These are phyloP conservation scores for Pelecanus crispus DNA, from an alignment of 2,113 vertebrate species.

Conservation along the genomic window DNA sequence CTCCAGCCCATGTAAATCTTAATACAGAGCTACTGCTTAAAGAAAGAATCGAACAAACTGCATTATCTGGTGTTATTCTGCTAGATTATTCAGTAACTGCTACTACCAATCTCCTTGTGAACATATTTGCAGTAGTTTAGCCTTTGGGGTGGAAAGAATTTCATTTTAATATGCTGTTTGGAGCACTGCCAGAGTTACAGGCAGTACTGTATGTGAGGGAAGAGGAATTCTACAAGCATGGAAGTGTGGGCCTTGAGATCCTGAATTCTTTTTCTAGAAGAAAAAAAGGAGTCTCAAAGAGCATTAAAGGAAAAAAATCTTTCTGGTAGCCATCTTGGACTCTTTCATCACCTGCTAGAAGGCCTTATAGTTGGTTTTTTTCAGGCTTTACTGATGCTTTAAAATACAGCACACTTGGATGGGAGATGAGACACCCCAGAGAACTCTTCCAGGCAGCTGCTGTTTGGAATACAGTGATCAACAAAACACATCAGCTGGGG, in stretches of 20 bases:
- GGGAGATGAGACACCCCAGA: background rate
- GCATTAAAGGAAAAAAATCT: background rate
- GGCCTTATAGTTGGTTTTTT: background rate
- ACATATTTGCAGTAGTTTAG: background rate
- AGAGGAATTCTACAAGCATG: background rate
- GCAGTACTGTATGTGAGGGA: background rate
- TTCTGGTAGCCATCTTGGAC: background rate
- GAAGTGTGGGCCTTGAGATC: background rate
- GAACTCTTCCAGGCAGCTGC: background rate
- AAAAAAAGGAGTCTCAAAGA: background rate
- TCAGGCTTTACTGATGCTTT: background rate
- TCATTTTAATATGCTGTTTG: background rate
- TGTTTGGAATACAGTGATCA: background rate
- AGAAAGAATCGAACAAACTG: background rate
- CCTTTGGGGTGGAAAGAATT: background rate
- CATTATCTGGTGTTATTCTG: background rate
- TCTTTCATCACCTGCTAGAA: background rate
- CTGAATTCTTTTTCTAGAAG: background rate
- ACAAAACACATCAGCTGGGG: background rate
- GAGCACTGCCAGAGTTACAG: background rate
- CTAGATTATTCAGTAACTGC: background rate
- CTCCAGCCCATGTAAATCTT: background rate
- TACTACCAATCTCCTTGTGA: background rate
- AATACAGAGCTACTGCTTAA: background rate
- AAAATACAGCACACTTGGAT: background rate